Evolutionary conservation across 1,140 invertebrate genomes (phyloP), one percentile per base, ranked within the genome.

Genomic region (Sycobia sp.): DNA sequence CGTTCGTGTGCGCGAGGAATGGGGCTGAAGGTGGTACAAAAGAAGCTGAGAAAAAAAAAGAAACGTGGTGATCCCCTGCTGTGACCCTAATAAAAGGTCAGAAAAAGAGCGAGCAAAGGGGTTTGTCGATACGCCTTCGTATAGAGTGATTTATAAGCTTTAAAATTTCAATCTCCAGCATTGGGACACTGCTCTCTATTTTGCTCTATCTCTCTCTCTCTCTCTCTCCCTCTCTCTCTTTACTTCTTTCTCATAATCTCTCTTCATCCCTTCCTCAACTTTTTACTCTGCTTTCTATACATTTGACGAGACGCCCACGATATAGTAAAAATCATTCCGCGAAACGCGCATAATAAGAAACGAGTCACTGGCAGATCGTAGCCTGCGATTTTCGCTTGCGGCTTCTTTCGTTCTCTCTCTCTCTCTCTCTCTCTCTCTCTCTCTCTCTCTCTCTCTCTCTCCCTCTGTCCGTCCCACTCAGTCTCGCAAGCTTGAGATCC

Each of bases 101-200:
- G 34, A 46, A 46, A 39, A 10, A 16, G 22, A 4, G 38, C 13
- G 36, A 41, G 10, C 29, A 8, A 10, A 41, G 27, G 38, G 25
- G 25, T 44, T 41, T 41, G 10, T n/a, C 51, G 36, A 54, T 54
- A 54, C 36, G 38, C 14, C 38, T 22, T 13, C 14, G 14, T n/a
- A n/a, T n/a, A 14, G 39, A 49, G 44, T 59, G 56, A 59, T 59
- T 59, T 59, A 50, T 59, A 29, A 25, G 39, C 34, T 49, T 49
- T 49, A 39, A 59, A 59, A 59, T 49, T 49, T 49, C 56, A 47
- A 59, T 49, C 41, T 39, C 36, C 14, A 27, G 1, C 25, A 4
- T 27, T 20, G 41, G n/a, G 36, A 25, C 23, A 27, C 41, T 44
- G 16, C 39, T 43, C 39, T 43, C 39, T 43, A n/a, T n/a, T n/a